Percentiles rank a stretch among this genome's conserved stretches.
Conservation (phyloP, 1,140 invertebrate species). For the Paracyclopina nana region DNA sequence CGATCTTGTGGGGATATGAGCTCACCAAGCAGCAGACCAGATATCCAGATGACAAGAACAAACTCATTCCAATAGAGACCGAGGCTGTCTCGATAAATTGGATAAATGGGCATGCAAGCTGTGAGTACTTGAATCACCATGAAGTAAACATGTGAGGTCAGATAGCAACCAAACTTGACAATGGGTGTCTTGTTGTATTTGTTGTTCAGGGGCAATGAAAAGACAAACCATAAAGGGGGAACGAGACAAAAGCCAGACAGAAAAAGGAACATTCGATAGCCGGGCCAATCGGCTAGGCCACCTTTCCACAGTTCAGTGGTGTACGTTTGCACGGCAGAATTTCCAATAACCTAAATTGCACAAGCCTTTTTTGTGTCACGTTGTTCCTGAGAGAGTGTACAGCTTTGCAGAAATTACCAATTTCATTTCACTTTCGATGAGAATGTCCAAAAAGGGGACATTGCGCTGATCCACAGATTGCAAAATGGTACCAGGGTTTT, state of each 20-base stretch:
- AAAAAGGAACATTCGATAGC: conserved; percentile 77
- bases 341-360: no score
- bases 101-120: conserved; percentile 7
- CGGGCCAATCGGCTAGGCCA: conserved; percentile 67
- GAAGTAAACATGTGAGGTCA: conserved; percentile 85
- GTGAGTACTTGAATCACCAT: conserved; percentile 38
- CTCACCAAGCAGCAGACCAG: conserved; percentile 82
- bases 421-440: conserved; percentile 97
- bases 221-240: conserved; percentile 86
- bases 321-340: conserved; percentile 30
- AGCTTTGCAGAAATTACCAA: no score
- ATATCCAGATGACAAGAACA: conserved; percentile 82
- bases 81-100: conserved; percentile 23
- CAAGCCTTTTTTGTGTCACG: no score
- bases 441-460: conserved; percentile 83
- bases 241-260: conserved; percentile 77
- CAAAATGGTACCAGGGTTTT: conserved; percentile 38
- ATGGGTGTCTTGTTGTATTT: conserved; percentile 81
- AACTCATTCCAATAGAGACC: conserved; percentile 74
- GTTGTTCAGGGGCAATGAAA: conserved; percentile 83
- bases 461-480: conserved; percentile 76
- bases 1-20: conserved; percentile 90
- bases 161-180: conserved; percentile 97
- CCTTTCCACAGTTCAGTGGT: conserved; percentile 87
- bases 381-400: no score